These are phyloP conservation scores for Malurus melanocephalus DNA, from an alignment of 2,113 vertebrate genomes.

Conservation along the genomic window DNA sequence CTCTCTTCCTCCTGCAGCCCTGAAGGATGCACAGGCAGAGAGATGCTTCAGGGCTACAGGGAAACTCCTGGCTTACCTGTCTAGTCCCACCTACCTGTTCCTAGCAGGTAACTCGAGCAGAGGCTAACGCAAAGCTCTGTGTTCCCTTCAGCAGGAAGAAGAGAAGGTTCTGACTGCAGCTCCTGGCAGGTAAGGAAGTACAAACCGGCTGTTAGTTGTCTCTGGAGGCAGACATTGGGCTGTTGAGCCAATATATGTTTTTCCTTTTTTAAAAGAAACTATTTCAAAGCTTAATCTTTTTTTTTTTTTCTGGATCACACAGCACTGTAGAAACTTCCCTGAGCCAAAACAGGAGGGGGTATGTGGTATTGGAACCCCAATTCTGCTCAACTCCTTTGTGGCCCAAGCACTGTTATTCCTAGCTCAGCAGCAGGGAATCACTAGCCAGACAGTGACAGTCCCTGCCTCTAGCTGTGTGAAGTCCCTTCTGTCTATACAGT, in stretches of 20 bases:
- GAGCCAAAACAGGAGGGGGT: not conserved
- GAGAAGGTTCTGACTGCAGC: not conserved
- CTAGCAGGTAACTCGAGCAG: not conserved
- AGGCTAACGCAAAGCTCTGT: not conserved
- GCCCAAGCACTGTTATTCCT: not conserved
- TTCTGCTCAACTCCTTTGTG: not conserved
- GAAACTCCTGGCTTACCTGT: slow-evolving; percentile 8
- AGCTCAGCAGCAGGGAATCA: not conserved
- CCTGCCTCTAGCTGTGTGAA: not conserved
- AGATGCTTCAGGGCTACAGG: not conserved
- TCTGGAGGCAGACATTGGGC: not conserved
- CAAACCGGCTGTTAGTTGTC: not conserved
- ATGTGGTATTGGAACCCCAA: accelerated
- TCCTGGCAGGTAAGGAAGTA: slow-evolving; percentile 13
- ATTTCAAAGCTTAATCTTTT: not conserved
- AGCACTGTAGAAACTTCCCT: not conserved
- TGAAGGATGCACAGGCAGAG: not conserved
- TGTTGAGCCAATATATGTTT: not conserved
- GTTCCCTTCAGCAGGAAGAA: slow-evolving; percentile 13
- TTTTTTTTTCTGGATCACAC: not conserved
- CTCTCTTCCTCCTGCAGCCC: not conserved
- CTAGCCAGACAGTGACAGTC: not conserved
- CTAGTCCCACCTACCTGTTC: slow-evolving; percentile 4
- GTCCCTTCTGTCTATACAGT: not conserved
- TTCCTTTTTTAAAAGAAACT: not conserved